Conservation (phyloP, 2,113 vertebrate genomes). For the Oncorhynchus nerka region DNA sequence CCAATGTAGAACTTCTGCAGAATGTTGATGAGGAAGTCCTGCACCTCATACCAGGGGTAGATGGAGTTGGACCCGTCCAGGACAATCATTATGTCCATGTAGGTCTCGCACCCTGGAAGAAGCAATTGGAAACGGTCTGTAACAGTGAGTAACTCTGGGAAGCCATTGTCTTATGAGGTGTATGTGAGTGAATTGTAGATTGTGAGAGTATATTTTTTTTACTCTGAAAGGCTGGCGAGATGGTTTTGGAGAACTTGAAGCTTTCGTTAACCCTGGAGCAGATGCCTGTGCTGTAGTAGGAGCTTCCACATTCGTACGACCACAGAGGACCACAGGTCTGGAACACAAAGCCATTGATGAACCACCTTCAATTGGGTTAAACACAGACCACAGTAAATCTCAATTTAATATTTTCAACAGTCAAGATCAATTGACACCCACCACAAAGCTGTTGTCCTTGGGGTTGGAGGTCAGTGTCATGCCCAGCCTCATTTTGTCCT, state of each 20-base stretch:
- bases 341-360: conserved; percentile 14
- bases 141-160: background rate
- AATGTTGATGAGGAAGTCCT: conserved; percentile 93
- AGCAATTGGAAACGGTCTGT: conserved; percentile 7
- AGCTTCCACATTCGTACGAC: conserved; percentile 96
- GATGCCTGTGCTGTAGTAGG: conserved; percentile 94
- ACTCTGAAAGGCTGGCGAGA: conserved; percentile 92
- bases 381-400: background rate
- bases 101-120: conserved; percentile 89
- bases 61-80: conserved; percentile 98
- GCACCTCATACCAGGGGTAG: conserved; percentile 97
- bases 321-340: conserved; percentile 95
- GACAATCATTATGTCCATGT: conserved; percentile 97
- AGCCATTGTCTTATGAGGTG: background rate
- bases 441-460: conserved; percentile 95
- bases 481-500: conserved; percentile 97
- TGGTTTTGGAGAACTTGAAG: conserved; percentile 86
- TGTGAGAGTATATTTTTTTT: conserved; percentile 49
- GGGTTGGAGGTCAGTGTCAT: conserved; percentile 92
- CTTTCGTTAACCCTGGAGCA: conserved; percentile 85
- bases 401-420: background rate
- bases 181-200: background rate
- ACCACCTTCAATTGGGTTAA: background rate
- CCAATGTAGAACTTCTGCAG: conserved; percentile 93
- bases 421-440: conserved; percentile 62